Conservation (phyloP, 2,888 invertebrate genomes). For the Sphaerophoria taeniata region DNA sequence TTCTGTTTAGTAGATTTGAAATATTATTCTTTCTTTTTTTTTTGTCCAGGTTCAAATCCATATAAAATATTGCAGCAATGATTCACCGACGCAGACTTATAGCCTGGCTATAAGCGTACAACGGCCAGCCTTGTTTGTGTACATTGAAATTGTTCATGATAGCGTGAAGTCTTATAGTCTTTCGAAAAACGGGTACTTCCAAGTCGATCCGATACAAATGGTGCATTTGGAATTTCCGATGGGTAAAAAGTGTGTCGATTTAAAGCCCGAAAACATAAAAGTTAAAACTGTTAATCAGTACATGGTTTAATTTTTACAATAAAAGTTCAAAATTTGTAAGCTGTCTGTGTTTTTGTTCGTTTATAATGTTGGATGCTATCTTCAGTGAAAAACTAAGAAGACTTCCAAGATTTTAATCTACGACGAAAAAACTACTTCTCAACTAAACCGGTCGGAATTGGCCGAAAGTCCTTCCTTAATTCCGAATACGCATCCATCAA, state of each 20-base stretch:
- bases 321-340: not conserved
- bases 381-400: too few species aligned
- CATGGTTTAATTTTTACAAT: constrained; percentile 73
- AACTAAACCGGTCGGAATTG: too few species aligned
- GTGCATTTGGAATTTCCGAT: constrained; percentile 78
- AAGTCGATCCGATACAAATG: constrained; percentile 79
- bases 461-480: too few species aligned
- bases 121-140: constrained; percentile 81
- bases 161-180: constrained; percentile 78
- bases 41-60: constrained; percentile 79
- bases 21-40: not conserved
- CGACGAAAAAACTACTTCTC: not conserved
- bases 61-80: constrained; percentile 76
- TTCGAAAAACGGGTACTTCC: constrained; percentile 82
- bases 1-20: not conserved
- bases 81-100: constrained; percentile 75
- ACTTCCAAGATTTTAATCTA: too few species aligned
- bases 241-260: constrained; percentile 75
- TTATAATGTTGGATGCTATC: too few species aligned
- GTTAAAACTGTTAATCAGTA: constrained; percentile 81
- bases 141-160: constrained; percentile 78
- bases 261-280: constrained; percentile 78
- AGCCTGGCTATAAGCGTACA: constrained; percentile 79
- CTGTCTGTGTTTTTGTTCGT: not conserved
- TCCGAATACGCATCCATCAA: not conserved